Percentiles rank a stretch among this genome's conserved stretches.
These are phyloP conservation scores for Agapornis roseicollis DNA, from an alignment of 2,113 vertebrate genomes.

Conservation along the genomic window DNA sequence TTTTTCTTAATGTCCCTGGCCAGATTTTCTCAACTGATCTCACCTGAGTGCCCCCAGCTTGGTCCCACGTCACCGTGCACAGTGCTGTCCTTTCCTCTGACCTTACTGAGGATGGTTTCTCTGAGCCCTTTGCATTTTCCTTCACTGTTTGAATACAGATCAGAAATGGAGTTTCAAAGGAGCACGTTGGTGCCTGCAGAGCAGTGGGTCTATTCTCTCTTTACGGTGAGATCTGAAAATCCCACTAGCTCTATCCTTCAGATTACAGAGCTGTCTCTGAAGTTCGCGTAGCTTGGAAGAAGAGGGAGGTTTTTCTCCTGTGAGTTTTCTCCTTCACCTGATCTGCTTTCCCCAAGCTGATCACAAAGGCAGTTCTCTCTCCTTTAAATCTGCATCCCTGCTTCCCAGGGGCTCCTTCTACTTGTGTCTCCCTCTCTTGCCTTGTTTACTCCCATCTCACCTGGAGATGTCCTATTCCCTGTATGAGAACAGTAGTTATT, in stretches of 20 bases:
- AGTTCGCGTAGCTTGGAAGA: background rate
- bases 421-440: background rate
- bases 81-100: conserved; percentile 5
- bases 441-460: background rate
- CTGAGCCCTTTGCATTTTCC: background rate
- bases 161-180: conserved; percentile 46
- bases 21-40: background rate
- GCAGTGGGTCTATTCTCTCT: conserved; percentile 9
- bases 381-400: background rate
- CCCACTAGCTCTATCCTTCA: background rate
- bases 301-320: background rate
- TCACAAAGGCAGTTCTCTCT: background rate
- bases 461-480: background rate
- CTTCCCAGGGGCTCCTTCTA: background rate
- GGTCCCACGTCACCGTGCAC: background rate
- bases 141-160: background rate
- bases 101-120: conserved; percentile 7
- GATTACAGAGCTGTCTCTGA: background rate
- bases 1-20: background rate
- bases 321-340: conserved; percentile 22
- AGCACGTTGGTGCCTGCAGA: background rate
- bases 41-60: background rate
- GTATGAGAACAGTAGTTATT: background rate
- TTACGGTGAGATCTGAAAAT: conserved; percentile 21
- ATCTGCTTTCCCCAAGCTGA: background rate